Percentiles rank a stretch among this genome's conserved stretches.
These are phyloP conservation scores for Thamnaconus septentrionalis DNA, from an alignment of 2,113 vertebrate species.

Conservation along the genomic window DNA sequence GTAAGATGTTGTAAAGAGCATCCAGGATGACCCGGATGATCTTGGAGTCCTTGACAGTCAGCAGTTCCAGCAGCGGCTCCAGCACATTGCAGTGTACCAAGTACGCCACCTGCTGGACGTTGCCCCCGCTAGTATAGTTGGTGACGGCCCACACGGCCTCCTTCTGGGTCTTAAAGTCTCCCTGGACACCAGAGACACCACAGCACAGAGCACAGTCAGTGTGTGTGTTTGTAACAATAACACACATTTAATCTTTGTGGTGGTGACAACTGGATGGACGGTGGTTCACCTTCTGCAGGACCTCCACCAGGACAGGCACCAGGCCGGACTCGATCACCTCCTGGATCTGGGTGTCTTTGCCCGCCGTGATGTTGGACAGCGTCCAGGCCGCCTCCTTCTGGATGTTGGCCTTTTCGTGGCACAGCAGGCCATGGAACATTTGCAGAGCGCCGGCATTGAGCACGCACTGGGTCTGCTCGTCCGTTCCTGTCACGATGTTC, in stretches of 20 bases:
- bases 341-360: slow-evolving; percentile 92
- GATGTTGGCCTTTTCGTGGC: slow-evolving; percentile 88
- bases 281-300: slow-evolving; percentile 82
- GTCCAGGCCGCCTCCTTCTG: slow-evolving; percentile 98
- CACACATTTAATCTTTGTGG: neutral
- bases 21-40: slow-evolving; percentile 93
- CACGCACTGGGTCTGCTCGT: slow-evolving; percentile 93
- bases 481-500: slow-evolving; percentile 98
- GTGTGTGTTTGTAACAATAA: too few relatives aligned
- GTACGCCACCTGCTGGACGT: slow-evolving; percentile 88
- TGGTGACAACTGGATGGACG: neutral
- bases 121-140: slow-evolving; percentile 95
- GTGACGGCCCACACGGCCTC: slow-evolving; percentile 96
- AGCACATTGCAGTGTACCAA: slow-evolving; percentile 89
- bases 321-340: slow-evolving; percentile 88
- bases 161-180: slow-evolving; percentile 97
- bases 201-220: neutral
- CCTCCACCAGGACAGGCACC: slow-evolving; percentile 83
- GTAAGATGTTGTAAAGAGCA: slow-evolving; percentile 91
- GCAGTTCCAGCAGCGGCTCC: slow-evolving; percentile 86
- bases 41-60: slow-evolving; percentile 91
- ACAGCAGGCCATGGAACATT: slow-evolving; percentile 83
- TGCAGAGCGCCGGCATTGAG: slow-evolving; percentile 82
- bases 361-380: slow-evolving; percentile 96
- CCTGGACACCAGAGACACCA: slow-evolving; percentile 66